Evolutionary conservation across 2,113 vertebrate genomes (phyloP), one percentile per base, ranked within the genome.

Genomic region (Crotalus helleri): DNA sequence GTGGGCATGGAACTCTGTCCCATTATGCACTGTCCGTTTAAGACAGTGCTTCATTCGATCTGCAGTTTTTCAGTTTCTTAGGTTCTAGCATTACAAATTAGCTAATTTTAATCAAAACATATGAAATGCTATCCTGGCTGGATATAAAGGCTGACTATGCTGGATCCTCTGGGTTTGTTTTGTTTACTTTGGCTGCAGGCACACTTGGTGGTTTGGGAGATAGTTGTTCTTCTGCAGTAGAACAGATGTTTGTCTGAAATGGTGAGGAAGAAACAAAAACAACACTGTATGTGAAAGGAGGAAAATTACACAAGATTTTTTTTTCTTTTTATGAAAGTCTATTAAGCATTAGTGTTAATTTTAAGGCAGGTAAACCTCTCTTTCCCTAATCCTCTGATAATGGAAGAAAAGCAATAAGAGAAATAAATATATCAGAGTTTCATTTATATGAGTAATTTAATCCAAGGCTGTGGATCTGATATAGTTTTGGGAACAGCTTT

Each of bases 81-180:
- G 98, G 98, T 98, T 99, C 98, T 99, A 98, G 98, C 96, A 98
- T 99, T 99, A 98, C 99, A 99, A 99, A 98, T 99, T 99, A 98
- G 99, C 98, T 99, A 98, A 99, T 99, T 99, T 99, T 99, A 99
- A 99, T 99, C 98, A 99, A 99, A 99, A 99, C 98, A 99, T 97
- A 98, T 98, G 99, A 99, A 99, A 99, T 97, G 97, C 98, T 98
- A 99, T 98, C 98, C 99, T 96, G 94, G 97, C 98, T 99, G 98
- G 98, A 98, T 99, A 99, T 98, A 98, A 99, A 98, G 98, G 98
- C 98, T 98, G 98, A 98, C 98, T 98, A 98, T 98, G 98, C 98
- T 98, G 97, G 94, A 98, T 98, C 98, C 98, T 98, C 97, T 98
- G 98, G 98, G 97, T 98, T 98, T 96, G 97, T 98, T 98, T 98